Base-by-base conservation (phyloP, 2,888 invertebrate species). In the Agriotes lineatus region DNA sequence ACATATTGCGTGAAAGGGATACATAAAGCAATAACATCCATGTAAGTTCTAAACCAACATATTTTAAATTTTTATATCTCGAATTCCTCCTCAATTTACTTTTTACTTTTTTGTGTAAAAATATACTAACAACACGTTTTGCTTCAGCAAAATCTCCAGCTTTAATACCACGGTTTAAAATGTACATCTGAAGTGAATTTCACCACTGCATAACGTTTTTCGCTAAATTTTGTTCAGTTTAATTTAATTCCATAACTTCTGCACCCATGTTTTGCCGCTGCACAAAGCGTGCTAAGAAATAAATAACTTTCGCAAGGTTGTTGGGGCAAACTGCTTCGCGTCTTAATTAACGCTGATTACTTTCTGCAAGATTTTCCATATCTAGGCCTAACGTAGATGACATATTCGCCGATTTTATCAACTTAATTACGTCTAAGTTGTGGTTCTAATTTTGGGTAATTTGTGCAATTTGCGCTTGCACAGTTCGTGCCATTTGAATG, bases 401-500 rank as follows among this genome's bases (percentile, higher is more conserved):
- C 16, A 18, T 42, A 1, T 16, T 16, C 42, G 7, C n/a, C 35
- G 10, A 18, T 42, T 42, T 18, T 18, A 39, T 39, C 10, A 39
- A 39, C 37, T 9, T 39, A 12, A 18, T 9, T 42, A 9, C 16
- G 14, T 42, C 7, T 42, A 42, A 16, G 18, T 16, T 42, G 42
- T 14, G 16, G 14, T 14, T 6, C 42, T 14, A 42, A 42, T 42
- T 42, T 42, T 2, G 42, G 19, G 10, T 64, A 56, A 54, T 63
- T 63, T 57, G 35, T 57, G 37, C 45, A 64, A 45, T 64, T 64
- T 57, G 45, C 57, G 35, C 48, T 48, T 57, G 64, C 64, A 56
- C 56, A 63, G 33, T 57, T 44, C 45, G 20, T 56, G 20, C 14
- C 35, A 35, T 45, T 35, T 57, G 58, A 58, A 64, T 64, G 33